Conservation (phyloP, 2,797 vertebrate species). For the Cyprinella venusta region DNA sequence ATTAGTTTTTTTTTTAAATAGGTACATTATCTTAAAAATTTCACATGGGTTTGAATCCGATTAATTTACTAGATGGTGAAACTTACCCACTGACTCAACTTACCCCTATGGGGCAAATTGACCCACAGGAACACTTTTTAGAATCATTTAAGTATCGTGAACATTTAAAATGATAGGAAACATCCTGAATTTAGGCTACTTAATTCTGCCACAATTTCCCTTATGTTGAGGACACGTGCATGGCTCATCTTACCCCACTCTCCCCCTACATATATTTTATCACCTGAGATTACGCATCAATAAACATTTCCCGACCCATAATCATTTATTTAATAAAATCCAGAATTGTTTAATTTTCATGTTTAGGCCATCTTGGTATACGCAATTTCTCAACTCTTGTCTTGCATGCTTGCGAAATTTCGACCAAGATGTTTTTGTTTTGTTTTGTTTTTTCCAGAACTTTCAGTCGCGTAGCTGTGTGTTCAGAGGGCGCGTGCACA, state of each 20-base stretch:
- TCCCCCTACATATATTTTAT: background rate
- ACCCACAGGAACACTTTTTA: no score
- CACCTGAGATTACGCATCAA: background rate
- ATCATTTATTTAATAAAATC: background rate
- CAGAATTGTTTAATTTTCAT: background rate
- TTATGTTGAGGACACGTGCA: no score
- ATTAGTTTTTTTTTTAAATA: no score
- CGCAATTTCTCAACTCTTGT: background rate
- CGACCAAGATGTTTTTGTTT: background rate
- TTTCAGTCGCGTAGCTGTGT: background rate
- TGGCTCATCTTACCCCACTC: no score
- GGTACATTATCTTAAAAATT: no score
- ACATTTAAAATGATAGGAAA: background rate
- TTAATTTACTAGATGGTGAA: no score
- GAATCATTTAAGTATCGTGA: background rate
- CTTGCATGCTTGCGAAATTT: background rate
- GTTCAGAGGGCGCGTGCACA: slow-evolving; percentile 25
- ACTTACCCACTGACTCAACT: background rate
- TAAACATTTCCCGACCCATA: background rate
- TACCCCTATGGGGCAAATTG: background rate
- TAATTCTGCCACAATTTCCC: no score
- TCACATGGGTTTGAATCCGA: no score
- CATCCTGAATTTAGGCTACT: no score
- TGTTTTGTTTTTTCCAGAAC: no score
- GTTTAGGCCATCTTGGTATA: background rate